Evolutionary conservation across 2,888 invertebrate species (phyloP).

Genomic region (Caenorhabditis doughertyi): DNA sequence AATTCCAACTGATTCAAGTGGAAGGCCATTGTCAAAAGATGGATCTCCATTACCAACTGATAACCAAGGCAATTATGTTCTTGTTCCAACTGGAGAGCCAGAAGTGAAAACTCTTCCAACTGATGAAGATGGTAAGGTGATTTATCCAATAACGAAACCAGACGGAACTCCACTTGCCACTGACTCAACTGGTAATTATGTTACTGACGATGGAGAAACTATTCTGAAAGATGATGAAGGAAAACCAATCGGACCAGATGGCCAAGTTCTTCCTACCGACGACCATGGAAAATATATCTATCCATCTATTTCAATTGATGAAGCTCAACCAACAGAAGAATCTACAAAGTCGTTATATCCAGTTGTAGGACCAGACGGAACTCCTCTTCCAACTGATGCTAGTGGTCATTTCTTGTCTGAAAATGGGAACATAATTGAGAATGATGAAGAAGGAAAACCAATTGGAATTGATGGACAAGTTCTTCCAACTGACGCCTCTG

Average conservation of each 20-base stretch:
- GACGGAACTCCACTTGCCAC: constrained; percentile 71
- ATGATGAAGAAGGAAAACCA: constrained; percentile 52
- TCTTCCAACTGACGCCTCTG: constrained; percentile 52
- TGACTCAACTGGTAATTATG: constrained; percentile 62
- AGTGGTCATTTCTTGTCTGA: constrained; percentile 55
- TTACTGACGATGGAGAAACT: constrained; percentile 65
- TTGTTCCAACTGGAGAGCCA: constrained; percentile 47
- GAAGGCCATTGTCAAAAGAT: constrained; percentile 59
- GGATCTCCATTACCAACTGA: constrained; percentile 63
- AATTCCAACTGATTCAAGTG: constrained; percentile 64
- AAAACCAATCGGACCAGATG: constrained; percentile 12
- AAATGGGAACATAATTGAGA: constrained; percentile 60
- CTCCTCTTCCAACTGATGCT: constrained; percentile 40
- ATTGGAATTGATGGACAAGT: constrained; percentile 58
- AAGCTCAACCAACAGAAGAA: not conserved
- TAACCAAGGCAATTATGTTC: constrained; percentile 58
- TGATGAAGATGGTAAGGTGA: constrained; percentile 69
- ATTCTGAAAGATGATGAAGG: constrained; percentile 65
- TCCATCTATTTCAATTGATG: constrained; percentile 32
- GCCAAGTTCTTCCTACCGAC: constrained; percentile 56
- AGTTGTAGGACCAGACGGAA: constrained; percentile 21
- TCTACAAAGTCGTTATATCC: not conserved
- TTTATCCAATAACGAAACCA: constrained; percentile 65
- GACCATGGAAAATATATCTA: constrained; percentile 46
- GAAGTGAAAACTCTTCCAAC: constrained; percentile 60